These are phyloP conservation scores for Percopsis omiscomaycus DNA, from an alignment of 2,797 vertebrate genomes.

Conservation along the genomic window DNA sequence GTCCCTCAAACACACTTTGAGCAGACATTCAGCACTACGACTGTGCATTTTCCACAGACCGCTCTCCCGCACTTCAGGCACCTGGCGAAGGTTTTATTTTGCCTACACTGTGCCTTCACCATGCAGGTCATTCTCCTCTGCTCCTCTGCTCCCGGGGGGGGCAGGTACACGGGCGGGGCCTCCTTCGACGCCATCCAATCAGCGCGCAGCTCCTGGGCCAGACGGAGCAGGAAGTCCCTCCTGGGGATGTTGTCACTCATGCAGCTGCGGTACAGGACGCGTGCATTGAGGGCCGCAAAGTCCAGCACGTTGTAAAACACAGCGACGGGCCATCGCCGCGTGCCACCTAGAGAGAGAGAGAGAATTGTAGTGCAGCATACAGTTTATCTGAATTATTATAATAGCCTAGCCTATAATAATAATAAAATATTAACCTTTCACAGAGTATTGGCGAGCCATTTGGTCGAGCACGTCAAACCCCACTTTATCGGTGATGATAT, in stretches of 20 bases:
- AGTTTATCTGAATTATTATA: no score
- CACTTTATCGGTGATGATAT: neutral
- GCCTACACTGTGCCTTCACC: constrained; percentile 8
- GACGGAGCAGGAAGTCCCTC: constrained; percentile 26
- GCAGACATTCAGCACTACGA: constrained; percentile 5
- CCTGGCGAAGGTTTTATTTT: constrained; percentile 7
- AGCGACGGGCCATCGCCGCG: constrained; percentile 26
- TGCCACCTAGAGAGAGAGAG: neutral
- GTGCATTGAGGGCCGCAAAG: constrained; percentile 22
- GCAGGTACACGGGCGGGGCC: neutral
- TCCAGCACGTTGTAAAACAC: constrained; percentile 32
- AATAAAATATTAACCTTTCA: constrained; percentile 6
- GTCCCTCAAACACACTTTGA: constrained; percentile 2
- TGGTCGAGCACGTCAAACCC: constrained; percentile 27
- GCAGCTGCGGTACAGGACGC: constrained; percentile 22
- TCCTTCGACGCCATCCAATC: neutral
- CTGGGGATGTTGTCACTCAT: constrained; percentile 20
- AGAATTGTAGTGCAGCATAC: no score
- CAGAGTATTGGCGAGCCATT: constrained; percentile 22
- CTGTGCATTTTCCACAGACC: constrained; percentile 9
- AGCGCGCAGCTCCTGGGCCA: constrained; percentile 8
- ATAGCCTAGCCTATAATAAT: no score
- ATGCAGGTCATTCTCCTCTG: neutral
- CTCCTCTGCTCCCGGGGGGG: constrained; percentile 2
- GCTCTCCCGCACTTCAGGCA: constrained; percentile 9